Evolutionary conservation across 2,888 invertebrate species (phyloP), one percentile per base, ranked within the genome.

Genomic region (Agriopis aurantiaria): DNA sequence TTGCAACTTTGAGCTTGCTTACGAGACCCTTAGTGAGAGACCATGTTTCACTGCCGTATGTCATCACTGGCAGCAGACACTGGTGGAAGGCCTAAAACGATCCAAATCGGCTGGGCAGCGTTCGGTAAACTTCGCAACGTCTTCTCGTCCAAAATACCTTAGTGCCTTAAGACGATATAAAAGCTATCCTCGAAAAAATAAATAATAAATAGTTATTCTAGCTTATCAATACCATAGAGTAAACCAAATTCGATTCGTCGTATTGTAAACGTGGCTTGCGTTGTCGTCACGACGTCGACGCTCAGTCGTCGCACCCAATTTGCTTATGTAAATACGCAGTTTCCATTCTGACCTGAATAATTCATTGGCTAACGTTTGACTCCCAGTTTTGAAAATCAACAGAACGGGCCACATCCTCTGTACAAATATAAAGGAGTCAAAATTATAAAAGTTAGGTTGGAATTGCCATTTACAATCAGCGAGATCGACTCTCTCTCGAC

Each of bases 281-380:
- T 75, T 75, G 75, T 75, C 75, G 78, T 78, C 78, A 76, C 78
- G 78, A 76, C 77, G 78, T 70, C 79, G 41, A 14, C 43, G 80
- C 81, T 84, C 83, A 83, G 80, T 82, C 84, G 87, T 88, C 89
- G 90, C 90, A 92, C 90, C 90, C 93, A 93, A 93, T 93, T 93
- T 93, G 91, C 92, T 92, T 93, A 92, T 92, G 93, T 93, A 93
- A 93, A 93, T 93, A 93, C 91, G 86, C 90, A 90, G 92, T 90
- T 92, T 91, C 91, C 91, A 88, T 88, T 88, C 87, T 88, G 88
- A 87, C 86, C 88, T 93, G 93, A 93, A 93, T 93, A 88, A 93
- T 93, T 93, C 92, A 93, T 91, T 88, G 86, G 83, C 79, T 86
- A 89, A 85, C 88, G 87, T 88, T 91, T 90, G 89, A 90, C 88